Evolutionary conservation across 2,797 vertebrate species (phyloP), one percentile per base, ranked within the genome.

Genomic region (Vultur gryphus): DNA sequence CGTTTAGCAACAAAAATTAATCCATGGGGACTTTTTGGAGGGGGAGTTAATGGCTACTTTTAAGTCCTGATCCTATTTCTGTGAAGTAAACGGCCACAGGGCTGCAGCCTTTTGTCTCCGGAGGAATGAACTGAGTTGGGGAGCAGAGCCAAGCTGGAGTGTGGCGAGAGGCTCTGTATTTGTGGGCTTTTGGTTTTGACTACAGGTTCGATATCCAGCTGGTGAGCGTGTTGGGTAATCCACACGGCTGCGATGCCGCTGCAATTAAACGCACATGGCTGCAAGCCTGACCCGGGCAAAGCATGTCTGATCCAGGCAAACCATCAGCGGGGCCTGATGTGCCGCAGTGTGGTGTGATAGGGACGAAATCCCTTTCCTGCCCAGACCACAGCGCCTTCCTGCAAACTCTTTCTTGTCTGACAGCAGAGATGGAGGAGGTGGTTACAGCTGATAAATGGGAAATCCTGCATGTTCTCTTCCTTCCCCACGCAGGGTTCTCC

Each of bases 231-330:
- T 4, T 43, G 66, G 43, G 35, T 33, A 20, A 76, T 7, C 48
- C 1, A 0, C 77, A 16, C 0, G 7, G 58, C 73, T 41, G 73
- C 1, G 2, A 33, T 24, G 59, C 44, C 1, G 10, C 79, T 64
- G 73, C 55, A 15, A 24, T 41, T 19, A 39, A 87, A 48, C 0
- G 0, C 78, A 17, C 21, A 1, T 14, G 81, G 89, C 84, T 49
- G 46, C 29, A 55, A 61, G 55, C 55, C 82, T 19, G 51, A 20
- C 5, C 46, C 0, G 0, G 75, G 79, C 66, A 81, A 9, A 78
- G 46, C 37, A 1, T 1, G 29, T 44, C 62, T 33, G 80, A 35
- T 9, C 43, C 75, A 7, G 62, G 89, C 54, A n/a, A 76, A 64
- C 31, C 84, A 18, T 12, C 59, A 2, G 16, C 14, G 0, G 9